Base-by-base conservation (phyloP, 2,113 vertebrate species). In the Callipepla squamata region DNA sequence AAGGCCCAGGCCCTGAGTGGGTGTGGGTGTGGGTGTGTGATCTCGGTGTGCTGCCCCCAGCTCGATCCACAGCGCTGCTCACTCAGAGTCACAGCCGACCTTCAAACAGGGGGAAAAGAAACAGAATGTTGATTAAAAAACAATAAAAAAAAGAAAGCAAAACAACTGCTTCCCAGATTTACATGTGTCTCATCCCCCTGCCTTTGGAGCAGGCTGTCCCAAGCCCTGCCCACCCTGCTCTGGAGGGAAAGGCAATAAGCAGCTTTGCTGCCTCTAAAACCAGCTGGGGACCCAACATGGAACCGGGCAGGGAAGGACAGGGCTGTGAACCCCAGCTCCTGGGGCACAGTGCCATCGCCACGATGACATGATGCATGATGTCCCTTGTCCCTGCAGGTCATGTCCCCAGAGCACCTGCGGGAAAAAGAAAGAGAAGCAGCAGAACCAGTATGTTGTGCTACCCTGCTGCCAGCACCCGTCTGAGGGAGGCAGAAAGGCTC, bases 251-350 rank as follows among this genome's bases (percentile, higher is more conserved):
- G 66, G 75, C 67, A 89, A 74, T 69, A 62, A 82, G 76, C 70
- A 89, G 66, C 62, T 78, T 85, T 82, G 36, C 78, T 89, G 74
- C n/a, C 66, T 85, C 72, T 84, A 92, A 92, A 91, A 50, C 26
- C 7, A 2, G 30, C 44, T 0, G 2, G 34, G 59, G 69, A 42
- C 32, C 45, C 42, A 7, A 17, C 34, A 0, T 0, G 51, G 73
- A 14, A 2, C 42, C n/a, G 63, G 57, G 53, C 20, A 40, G 68
- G 66, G 48, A 92, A 90, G 36, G 48, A 70, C 32, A 38, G 21
- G 38, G 28, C 83, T 79, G 25, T 36, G 42, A 78, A 16, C 4
- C 22, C 51, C 0, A 0, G 11, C 1, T 4, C 42, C 50, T 1
- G 2, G 21, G n/a, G 40, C 28, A 28, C 1, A 19, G 66, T 38